Conservation (phyloP, 2,113 vertebrate species). For the Tapirus terrestris region DNA sequence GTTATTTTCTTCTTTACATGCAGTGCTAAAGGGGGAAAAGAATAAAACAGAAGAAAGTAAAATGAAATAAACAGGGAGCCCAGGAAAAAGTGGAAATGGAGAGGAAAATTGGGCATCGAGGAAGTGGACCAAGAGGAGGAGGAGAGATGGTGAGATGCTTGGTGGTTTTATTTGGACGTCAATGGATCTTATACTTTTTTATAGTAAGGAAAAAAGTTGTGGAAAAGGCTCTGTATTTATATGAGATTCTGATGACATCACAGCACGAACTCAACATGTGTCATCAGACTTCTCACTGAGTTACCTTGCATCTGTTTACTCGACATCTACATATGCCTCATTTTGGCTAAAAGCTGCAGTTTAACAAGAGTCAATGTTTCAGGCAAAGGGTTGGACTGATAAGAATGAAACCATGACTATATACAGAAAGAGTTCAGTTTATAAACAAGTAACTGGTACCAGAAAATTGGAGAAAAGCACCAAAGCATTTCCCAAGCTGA, state of each 20-base stretch:
- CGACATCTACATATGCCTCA: conserved; percentile 81
- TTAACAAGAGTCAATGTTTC: conserved; percentile 81
- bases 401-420: conserved; percentile 86
- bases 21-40: conserved; percentile 42
- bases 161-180: conserved; percentile 75
- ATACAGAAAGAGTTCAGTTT: conserved; percentile 89
- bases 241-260: conserved; percentile 77
- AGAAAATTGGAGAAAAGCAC: conserved; percentile 90
- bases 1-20: conserved; percentile 81
- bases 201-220: conserved; percentile 32
- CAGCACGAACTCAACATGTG: conserved; percentile 73
- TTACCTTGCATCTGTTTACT: conserved; percentile 77
- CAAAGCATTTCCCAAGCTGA: conserved; percentile 90
- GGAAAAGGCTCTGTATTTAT: conserved; percentile 71
- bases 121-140: background rate
- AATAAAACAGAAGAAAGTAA: conserved; percentile 60
- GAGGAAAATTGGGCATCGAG: background rate
- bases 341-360: conserved; percentile 83
- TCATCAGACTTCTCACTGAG: conserved; percentile 77
- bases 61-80: conserved; percentile 33
- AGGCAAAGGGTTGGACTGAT: conserved; percentile 81
- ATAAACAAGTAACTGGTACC: conserved; percentile 92
- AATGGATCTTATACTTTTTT: conserved; percentile 53
- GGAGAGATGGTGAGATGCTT: conserved; percentile 42
- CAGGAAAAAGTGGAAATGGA: conserved; percentile 42